These are phyloP conservation scores for Geophilus truncorum DNA, from an alignment of 2,888 invertebrate species.

Conservation along the genomic window DNA sequence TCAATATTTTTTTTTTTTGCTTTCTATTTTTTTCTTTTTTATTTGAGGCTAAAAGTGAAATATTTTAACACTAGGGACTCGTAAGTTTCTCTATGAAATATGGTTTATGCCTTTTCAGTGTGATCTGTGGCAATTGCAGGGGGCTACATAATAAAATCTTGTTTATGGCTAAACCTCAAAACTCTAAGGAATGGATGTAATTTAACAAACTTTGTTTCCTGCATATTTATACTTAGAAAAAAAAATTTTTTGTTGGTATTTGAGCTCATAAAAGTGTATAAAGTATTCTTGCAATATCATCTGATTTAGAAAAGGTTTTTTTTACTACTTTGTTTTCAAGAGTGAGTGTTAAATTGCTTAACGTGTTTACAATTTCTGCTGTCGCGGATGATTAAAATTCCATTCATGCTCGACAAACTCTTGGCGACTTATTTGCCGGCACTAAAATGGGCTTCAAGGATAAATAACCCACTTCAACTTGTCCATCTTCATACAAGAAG, in stretches of 20 bases:
- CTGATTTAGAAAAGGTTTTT: not conserved
- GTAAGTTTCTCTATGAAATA: slow-evolving; percentile 10
- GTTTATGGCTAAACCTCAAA: slow-evolving; percentile 21
- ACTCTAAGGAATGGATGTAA: slow-evolving; percentile 4
- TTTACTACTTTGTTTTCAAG: not conserved
- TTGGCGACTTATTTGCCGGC: slow-evolving; percentile 5
- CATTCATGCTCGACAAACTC: slow-evolving; percentile 3
- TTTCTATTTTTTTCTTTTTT: not conserved
- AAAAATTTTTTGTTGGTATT: not conserved
- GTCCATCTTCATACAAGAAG: not conserved
- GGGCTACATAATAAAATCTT: slow-evolving; percentile 14
- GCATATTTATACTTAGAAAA: not conserved
- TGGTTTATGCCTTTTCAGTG: slow-evolving; percentile 21
- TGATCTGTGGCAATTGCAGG: slow-evolving; percentile 17
- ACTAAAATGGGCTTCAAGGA: not conserved
- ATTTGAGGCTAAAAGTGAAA: not conserved
- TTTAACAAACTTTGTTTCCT: not conserved
- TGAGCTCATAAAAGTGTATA: too few relatives aligned
- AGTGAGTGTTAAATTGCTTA: not conserved
- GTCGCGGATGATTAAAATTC: slow-evolving; percentile 10
- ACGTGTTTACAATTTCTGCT: not conserved
- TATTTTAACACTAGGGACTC: slow-evolving; percentile 14
- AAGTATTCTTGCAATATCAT: not conserved
- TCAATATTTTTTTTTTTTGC: not conserved
- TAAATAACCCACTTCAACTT: slow-evolving; percentile 13